Conservation (phyloP, 2,888 invertebrate genomes). For the Drosophila aldrichi region DNA sequence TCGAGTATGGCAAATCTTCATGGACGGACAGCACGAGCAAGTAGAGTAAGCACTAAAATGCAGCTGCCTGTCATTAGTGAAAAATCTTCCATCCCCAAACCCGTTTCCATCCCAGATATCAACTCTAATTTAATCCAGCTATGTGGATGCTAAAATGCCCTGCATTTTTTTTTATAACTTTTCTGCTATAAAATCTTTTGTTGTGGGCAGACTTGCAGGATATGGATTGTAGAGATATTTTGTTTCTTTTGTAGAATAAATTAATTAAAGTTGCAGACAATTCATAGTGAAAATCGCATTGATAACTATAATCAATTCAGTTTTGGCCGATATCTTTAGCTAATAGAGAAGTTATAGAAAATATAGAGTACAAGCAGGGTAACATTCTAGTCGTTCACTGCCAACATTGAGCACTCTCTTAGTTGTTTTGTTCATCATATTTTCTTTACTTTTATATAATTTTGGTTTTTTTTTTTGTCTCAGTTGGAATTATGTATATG, state of each 20-base stretch:
- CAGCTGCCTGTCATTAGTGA: constrained; percentile 67
- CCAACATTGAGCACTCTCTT: too few species aligned
- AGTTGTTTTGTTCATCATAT: constrained; percentile 13
- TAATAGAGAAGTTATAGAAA: neutral
- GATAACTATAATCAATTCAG: neutral
- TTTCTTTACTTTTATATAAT: constrained; percentile 18
- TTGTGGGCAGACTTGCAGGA: too few species aligned
- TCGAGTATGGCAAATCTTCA: constrained; percentile 30
- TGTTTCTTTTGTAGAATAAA: neutral
- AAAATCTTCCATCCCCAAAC: neutral
- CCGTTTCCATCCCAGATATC: constrained; percentile 1
- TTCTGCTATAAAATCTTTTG: too few species aligned
- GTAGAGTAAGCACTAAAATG: constrained; percentile 63
- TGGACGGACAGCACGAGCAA: constrained; percentile 27
- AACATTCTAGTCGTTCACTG: neutral
- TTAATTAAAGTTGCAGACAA: neutral
- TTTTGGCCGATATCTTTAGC: neutral
- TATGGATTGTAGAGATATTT: too few species aligned
- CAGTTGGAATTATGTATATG: constrained; percentile 49
- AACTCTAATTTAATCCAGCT: constrained; percentile 69
- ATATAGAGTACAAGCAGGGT: neutral
- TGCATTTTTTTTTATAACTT: neutral
- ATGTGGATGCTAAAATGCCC: constrained; percentile 23
- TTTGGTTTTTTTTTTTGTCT: constrained; percentile 6
- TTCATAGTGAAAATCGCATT: neutral